Base-by-base conservation (phyloP, 2,113 vertebrate genomes). In the Phyllostomus discolor region DNA sequence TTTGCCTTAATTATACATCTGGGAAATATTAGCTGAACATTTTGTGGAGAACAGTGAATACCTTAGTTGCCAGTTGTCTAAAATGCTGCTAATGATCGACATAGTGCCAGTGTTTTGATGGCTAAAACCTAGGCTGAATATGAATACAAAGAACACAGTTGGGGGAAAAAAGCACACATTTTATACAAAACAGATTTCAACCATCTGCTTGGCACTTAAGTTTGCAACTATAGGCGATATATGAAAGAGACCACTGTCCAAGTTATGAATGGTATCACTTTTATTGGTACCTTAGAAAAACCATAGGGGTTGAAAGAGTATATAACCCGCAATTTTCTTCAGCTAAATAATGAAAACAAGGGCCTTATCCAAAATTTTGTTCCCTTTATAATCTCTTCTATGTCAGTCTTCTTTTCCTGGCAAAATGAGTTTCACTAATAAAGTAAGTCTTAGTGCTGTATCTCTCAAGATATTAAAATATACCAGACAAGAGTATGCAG, bases 111-210 rank as follows among this genome's bases (percentile, higher is more conserved):
- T 98, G 97, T 98, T 98, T 98, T 98, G 98, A 98, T 98, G 98
- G 98, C 98, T 98, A 96, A 98, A 98, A 98, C 98, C 98, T 98
- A 98, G 98, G 98, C 97, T 98, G 98, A 98, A 97, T 98, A 97
- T 98, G 98, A 98, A 98, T 98, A 98, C 98, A 98, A 98, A 98
- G 98, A 98, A 96, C 98, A 95, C 97, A 90, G 97, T 98, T 98
- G 97, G 88, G 97, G 97, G 96, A 16, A 91, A 96, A 97, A 97
- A 97, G 96, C 96, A 2, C 98, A 93, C 98, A 97, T 98, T 98
- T 98, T 98, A 98, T 98, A 98, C 98, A 98, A 98, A 98, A 98
- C 98, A 98, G 98, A 99, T 99, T 98, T 98, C 98, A 98, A 84
- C 98, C 98, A 98, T 99, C 98, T 99, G 98, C 98, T 98, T 98